Evolutionary conservation across 2,113 vertebrate species (phyloP).

Genomic region (Heptranchias perlo): DNA sequence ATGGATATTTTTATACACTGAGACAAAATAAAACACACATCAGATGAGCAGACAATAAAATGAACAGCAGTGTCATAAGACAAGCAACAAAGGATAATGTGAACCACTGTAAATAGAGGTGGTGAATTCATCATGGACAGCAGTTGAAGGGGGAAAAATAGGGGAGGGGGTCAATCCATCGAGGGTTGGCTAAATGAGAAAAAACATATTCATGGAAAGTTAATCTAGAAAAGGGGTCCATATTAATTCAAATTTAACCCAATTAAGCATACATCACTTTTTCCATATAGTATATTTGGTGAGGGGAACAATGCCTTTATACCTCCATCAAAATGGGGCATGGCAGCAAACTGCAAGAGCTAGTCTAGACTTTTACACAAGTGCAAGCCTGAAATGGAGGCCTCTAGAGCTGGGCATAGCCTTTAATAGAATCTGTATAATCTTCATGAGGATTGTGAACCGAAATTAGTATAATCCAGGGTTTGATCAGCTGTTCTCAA

Average conservation of each 20-base stretch:
- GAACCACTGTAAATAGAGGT: background rate
- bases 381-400: background rate
- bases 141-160: background rate
- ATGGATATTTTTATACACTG: background rate
- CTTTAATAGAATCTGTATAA: background rate
- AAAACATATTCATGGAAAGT: background rate
- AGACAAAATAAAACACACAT: background rate
- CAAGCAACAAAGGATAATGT: background rate
- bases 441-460: background rate
- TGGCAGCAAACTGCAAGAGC: background rate
- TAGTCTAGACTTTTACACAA: background rate
- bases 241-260: background rate
- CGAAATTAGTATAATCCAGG: background rate
- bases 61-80: background rate
- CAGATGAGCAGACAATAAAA: background rate
- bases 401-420: background rate
- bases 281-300: background rate
- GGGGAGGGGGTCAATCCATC: too few relatives aligned
- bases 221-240: background rate
- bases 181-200: background rate
- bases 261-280: background rate
- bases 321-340: background rate
- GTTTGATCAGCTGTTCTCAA: background rate
- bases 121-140: background rate
- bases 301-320: background rate